Base-by-base conservation (phyloP, 1,140 invertebrate species). In the Spodoptera frugiperda region DNA sequence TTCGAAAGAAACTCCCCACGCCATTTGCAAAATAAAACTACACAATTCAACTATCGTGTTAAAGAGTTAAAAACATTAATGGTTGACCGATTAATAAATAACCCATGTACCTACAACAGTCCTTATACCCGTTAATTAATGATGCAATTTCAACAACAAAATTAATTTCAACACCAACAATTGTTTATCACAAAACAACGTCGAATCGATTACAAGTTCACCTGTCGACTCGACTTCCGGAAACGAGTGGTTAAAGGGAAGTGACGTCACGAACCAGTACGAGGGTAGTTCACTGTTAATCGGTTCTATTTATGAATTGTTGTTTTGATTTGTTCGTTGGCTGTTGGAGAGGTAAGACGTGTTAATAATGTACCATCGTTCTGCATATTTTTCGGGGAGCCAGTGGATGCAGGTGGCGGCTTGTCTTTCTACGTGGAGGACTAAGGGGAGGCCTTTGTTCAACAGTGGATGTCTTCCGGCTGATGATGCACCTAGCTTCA, bases 201-300 rank as follows among this genome's bases (percentile, higher is more conserved):
- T 39, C 21, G 12, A 57, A 30, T 57, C 54, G 54, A 57, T 57
- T 57, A 25, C 14, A 30, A 25, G 21, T 44, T 63, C 59, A 63
- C 59, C 59, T 63, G 59, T 30, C 59, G 59, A 63, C 51, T 71
- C 54, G 15, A 54, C n/a, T 54, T 17, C 67, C 67, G 67, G 67
- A 71, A 55, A 30, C 51, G 49, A 25, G 25, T 71, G 30, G 51
- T 54, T 71, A 71, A 19, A 25, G 51, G 46, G 49, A 48, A 21
- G 67, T 71, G 67, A 71, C 67, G 67, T 54, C 51, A 71, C 15
- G 51, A 14, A 39, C 67, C 21, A 21, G 30, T 15, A 55, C 67
- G 25, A 25, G 49, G 63, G 63, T 46, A 25, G 63, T 4, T 39
- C 14, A 14, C 0, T 44, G 59, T 33, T 63, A 63, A 63, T 63